phyloP scores from a whole-genome alignment of 2,113 vertebrate species.

The Tragelaphus imberbis region DNA sequence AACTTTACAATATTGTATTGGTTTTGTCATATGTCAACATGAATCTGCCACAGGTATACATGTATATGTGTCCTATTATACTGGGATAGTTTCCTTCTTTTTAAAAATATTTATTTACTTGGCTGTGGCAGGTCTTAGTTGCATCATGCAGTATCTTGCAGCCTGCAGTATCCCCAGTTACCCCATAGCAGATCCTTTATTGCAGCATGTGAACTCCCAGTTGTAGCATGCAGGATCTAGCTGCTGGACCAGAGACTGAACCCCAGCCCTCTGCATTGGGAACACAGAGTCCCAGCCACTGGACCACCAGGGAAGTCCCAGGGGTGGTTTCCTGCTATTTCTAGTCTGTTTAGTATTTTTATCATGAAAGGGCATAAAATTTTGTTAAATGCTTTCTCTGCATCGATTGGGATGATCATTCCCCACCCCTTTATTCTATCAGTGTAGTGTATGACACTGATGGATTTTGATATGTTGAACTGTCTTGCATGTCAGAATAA shows the following conservation, averaged over 20 bases:
- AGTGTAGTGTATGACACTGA: not conserved
- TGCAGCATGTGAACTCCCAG: accelerated
- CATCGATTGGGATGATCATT: not conserved
- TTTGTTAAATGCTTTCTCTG: not conserved
- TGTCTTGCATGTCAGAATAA: not conserved
- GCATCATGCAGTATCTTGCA: not conserved
- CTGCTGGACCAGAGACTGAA: not conserved
- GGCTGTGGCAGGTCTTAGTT: not conserved
- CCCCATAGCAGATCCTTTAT: not conserved
- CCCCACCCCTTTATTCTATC: not conserved
- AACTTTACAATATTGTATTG: no score
- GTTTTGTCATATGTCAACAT: no score
- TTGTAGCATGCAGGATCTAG: not conserved
- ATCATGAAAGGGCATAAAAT: not conserved
- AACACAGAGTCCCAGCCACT: not conserved
- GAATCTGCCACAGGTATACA: no score
- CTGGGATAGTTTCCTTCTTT: not conserved
- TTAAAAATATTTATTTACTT: not conserved
- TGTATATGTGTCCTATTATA: not conserved
- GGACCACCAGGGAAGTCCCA: not conserved
- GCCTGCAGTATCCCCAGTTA: not conserved
- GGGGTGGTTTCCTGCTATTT: not conserved
- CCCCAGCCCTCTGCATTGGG: not conserved
- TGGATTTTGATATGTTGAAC: not conserved
- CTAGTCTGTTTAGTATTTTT: not conserved